Evolutionary conservation across 2,888 invertebrate genomes (phyloP).

Genomic region (Philereme vetulata): DNA sequence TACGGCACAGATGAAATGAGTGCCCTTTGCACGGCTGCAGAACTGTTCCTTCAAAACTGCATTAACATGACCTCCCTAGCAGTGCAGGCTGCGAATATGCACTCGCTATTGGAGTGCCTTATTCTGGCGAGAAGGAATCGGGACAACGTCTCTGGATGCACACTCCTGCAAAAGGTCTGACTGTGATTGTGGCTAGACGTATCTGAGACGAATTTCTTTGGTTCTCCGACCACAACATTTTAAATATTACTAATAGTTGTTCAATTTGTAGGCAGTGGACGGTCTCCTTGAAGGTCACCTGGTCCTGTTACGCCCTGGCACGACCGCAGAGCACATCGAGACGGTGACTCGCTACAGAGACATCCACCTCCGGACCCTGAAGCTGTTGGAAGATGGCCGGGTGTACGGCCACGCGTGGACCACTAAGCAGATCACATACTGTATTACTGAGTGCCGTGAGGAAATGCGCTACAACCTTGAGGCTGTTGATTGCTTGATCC

Average conservation of each 20-base stretch:
- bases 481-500: slow-evolving; percentile 94
- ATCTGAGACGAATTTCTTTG: no score
- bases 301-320: slow-evolving; percentile 80
- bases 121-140: slow-evolving; percentile 90
- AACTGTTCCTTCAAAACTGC: slow-evolving; percentile 89
- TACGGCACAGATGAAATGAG: slow-evolving; percentile 90
- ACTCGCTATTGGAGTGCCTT: slow-evolving; percentile 91
- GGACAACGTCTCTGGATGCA: slow-evolving; percentile 91
- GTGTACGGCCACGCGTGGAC: slow-evolving; percentile 96
- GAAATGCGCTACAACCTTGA: slow-evolving; percentile 96
- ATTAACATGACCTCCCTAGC: slow-evolving; percentile 76
- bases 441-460: slow-evolving; percentile 93
- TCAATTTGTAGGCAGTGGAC: slow-evolving; percentile 88
- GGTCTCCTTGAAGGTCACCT: slow-evolving; percentile 93
- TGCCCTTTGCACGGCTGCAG: slow-evolving; percentile 90
- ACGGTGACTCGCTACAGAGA: slow-evolving; percentile 93
- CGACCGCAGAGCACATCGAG: slow-evolving; percentile 86
- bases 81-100: slow-evolving; percentile 89
- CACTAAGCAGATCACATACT: slow-evolving; percentile 95
- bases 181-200: no score
- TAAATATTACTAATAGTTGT: slow-evolving; percentile 18
- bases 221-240: not conserved
- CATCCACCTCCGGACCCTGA: slow-evolving; percentile 94
- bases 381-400: slow-evolving; percentile 93
- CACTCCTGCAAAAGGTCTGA: slow-evolving; percentile 90